Evolutionary conservation across 2,797 vertebrate genomes (phyloP).

Genomic region (Florisuga fusca): DNA sequence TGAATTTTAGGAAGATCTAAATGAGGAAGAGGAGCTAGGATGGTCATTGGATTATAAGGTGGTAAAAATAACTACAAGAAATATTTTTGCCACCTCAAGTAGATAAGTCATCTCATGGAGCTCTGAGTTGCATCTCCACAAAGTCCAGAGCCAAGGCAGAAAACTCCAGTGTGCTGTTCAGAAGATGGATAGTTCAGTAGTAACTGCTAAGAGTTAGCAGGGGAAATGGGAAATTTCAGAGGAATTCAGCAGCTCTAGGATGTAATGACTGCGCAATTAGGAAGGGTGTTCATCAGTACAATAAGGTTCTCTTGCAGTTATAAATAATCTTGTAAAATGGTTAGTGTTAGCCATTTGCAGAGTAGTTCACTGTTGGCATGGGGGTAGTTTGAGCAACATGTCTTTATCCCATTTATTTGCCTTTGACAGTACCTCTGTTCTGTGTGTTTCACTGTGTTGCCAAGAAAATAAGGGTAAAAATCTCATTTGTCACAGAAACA

Average conservation of each 20-base stretch:
- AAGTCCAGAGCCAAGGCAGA: neutral
- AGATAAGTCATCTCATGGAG: neutral
- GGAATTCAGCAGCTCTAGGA: neutral
- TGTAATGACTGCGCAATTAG: neutral
- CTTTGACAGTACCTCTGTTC: neutral
- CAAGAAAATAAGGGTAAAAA: slow-evolving; percentile 24
- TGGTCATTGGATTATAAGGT: neutral
- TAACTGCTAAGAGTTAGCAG: neutral
- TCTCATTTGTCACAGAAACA: neutral
- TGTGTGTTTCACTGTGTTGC: neutral
- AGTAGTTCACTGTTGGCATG: neutral
- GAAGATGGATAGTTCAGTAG: neutral
- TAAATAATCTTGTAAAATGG: neutral
- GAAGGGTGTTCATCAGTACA: neutral
- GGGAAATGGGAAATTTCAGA: neutral
- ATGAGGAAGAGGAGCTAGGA: neutral
- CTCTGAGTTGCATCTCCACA: neutral
- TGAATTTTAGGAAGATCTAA: neutral
- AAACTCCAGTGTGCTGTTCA: neutral
- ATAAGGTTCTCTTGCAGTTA: neutral
- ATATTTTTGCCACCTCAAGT: neutral
- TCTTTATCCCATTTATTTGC: neutral
- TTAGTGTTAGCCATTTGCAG: neutral
- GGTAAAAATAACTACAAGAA: neutral
- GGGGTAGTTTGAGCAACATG: neutral